A percentile compares a stretch with the other conserved stretches of the same genome.
These are phyloP conservation scores for Griposia aprilina DNA, from an alignment of 2,888 invertebrate species.

Conservation along the genomic window DNA sequence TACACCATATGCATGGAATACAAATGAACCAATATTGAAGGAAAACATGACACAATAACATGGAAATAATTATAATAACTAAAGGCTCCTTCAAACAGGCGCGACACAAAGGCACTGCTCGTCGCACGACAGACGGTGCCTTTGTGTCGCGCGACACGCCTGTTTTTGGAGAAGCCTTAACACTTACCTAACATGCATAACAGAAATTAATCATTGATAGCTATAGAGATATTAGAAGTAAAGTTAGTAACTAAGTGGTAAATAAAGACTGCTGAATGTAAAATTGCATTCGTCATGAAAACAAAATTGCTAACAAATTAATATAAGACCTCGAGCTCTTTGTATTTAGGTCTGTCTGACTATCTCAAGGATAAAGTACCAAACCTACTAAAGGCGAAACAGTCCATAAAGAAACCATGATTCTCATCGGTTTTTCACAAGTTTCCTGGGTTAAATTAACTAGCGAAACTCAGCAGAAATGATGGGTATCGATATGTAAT, in stretches of 20 bases:
- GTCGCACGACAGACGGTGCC: too few species aligned
- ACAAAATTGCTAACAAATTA: background rate
- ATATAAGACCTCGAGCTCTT: background rate
- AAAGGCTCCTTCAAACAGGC: background rate
- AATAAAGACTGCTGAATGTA: background rate
- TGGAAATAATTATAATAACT: conserved; percentile 22
- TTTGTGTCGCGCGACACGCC: too few species aligned
- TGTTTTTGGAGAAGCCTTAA: background rate
- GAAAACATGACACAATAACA: conserved; percentile 10
- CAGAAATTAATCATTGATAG: background rate
- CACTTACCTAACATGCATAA: background rate
- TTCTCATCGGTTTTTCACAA: too few species aligned
- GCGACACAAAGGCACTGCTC: too few species aligned
- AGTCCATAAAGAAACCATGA: too few species aligned
- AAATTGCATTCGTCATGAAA: background rate
- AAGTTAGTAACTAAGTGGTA: background rate
- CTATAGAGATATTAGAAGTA: background rate
- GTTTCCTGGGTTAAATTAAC: too few species aligned
- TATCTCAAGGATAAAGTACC: too few species aligned
- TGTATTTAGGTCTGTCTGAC: too few species aligned
- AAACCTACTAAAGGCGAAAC: too few species aligned
- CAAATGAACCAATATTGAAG: conserved; percentile 19
- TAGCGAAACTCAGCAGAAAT: too few species aligned
- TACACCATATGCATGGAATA: background rate
- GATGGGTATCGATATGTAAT: too few species aligned